A percentile compares a stretch with the other conserved stretches of the same genome.
These are phyloP conservation scores for Circaetus cinerascens DNA, from an alignment of 2,113 vertebrate genomes.

Conservation along the genomic window DNA sequence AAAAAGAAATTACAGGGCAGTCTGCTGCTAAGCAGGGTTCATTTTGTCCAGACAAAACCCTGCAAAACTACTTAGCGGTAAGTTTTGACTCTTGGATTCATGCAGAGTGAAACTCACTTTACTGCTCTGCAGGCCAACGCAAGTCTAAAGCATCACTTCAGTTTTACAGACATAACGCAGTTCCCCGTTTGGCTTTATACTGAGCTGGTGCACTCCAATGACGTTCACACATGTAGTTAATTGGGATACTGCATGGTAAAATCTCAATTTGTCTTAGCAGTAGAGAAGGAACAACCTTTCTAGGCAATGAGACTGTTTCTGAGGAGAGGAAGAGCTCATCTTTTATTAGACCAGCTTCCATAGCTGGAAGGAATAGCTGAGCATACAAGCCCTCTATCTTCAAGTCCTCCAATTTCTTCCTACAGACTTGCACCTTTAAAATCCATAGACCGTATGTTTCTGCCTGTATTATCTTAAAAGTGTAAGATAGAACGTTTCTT, in stretches of 20 bases:
- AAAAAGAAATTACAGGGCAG: conserved; percentile 1
- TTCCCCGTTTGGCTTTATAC: neutral
- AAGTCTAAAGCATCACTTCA: neutral
- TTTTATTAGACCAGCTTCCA: neutral
- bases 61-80: conserved; percentile 31
- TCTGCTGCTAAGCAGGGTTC: neutral
- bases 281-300: neutral
- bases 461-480: neutral
- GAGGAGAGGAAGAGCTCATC: neutral
- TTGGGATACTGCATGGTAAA: neutral
- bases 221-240: neutral
- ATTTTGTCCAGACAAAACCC: conserved; percentile 20
- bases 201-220: neutral
- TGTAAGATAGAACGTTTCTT: neutral
- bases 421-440: neutral
- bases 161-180: neutral
- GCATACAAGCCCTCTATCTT: neutral
- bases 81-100: neutral
- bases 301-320: neutral
- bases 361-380: neutral
- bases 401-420: neutral
- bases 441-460: neutral
- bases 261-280: neutral
- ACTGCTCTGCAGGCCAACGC: neutral
- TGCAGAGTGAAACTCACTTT: neutral